Percentiles rank a stretch among this genome's conserved stretches.
These are phyloP conservation scores for Buteo buteo DNA, from an alignment of 2,113 vertebrate genomes.

Conservation along the genomic window DNA sequence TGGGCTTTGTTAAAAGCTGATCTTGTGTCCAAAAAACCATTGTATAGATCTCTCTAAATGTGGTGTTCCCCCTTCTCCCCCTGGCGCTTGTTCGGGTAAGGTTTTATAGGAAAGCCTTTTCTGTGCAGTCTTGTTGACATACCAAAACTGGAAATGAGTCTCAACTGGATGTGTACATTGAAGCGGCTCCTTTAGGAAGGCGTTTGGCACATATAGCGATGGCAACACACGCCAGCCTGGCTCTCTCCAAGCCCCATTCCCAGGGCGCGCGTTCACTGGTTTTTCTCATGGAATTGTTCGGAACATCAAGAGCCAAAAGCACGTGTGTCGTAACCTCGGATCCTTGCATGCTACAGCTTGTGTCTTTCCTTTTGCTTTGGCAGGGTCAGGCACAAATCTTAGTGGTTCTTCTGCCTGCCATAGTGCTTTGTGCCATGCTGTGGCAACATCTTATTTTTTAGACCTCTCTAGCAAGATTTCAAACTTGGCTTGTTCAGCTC, in stretches of 20 bases:
- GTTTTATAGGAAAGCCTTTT: not conserved
- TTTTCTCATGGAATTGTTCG: not conserved
- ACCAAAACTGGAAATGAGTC: not conserved
- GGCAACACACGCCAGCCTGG: not conserved
- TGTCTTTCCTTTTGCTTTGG: not conserved
- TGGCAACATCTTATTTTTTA: not conserved
- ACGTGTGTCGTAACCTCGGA: rapidly evolving
- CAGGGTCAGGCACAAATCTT: not conserved
- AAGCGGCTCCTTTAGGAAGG: not conserved
- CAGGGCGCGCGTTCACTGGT: rapidly evolving
- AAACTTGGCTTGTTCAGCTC: not conserved
- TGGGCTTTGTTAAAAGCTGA: not conserved
- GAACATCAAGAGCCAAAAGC: not conserved
- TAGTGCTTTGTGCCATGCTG: not conserved
- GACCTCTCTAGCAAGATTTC: not conserved
- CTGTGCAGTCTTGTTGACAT: not conserved
- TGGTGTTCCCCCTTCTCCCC: not conserved
- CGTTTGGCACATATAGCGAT: rapidly evolving
- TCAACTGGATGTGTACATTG: rapidly evolving
- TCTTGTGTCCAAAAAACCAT: not conserved
- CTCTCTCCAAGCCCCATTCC: not conserved
- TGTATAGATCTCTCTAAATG: not conserved
- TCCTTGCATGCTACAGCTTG: not conserved
- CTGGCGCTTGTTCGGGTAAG: rapidly evolving
- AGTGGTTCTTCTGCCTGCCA: not conserved